These are phyloP conservation scores for Aphodius sticticus DNA, from an alignment of 2,888 invertebrate species.

Conservation along the genomic window DNA sequence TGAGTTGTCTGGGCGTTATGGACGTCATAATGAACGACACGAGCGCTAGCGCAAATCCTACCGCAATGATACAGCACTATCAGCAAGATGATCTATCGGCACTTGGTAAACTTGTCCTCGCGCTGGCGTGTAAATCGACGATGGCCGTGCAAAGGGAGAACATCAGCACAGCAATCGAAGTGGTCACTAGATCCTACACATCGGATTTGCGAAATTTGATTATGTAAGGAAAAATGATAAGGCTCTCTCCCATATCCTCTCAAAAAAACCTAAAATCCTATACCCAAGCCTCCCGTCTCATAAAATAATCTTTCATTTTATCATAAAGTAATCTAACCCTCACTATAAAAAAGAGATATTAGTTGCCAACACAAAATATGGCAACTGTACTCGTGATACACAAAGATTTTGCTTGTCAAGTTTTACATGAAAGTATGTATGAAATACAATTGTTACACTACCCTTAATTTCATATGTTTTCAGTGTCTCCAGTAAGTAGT, in stretches of 20 bases:
- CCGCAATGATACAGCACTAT: conserved; percentile 74
- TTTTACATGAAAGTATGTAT: no score
- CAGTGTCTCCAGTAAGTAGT: no score
- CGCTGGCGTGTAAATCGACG: conserved; percentile 91
- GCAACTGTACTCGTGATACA: no score
- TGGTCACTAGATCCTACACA: conserved; percentile 90
- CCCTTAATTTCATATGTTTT: no score
- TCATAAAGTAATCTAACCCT: no score
- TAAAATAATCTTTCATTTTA: no score
- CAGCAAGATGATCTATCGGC: conserved; percentile 91
- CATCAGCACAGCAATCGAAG: conserved; percentile 86
- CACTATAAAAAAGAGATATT: no score
- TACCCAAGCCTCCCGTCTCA: no score
- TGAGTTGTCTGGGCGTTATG: conserved; percentile 82
- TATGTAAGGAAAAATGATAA: conserved; percentile 70
- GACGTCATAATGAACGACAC: conserved; percentile 82
- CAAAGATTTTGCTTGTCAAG: no score
- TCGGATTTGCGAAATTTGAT: conserved; percentile 94
- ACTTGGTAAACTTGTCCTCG: conserved; percentile 89
- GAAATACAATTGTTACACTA: no score
- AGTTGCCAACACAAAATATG: no score
- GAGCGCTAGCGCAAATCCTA: conserved; percentile 66
- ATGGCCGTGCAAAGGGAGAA: conserved; percentile 88
- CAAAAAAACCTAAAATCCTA: background rate
- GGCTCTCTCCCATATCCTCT: conserved; percentile 4